Evolutionary conservation across 2,797 vertebrate species (phyloP), one percentile per base, ranked within the genome.

Genomic region (Geotrypetes seraphini): DNA sequence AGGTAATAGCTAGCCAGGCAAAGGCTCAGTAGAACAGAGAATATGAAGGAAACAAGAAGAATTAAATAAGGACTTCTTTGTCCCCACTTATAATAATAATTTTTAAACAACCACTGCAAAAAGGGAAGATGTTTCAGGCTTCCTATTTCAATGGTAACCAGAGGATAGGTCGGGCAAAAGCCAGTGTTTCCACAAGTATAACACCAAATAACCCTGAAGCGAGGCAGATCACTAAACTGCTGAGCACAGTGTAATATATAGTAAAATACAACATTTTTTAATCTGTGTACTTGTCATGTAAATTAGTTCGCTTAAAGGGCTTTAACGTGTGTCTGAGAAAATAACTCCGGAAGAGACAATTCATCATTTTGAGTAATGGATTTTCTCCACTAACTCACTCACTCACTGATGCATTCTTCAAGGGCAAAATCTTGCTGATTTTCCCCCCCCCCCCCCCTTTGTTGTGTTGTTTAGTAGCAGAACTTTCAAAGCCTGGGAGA

Each of bases 221-320:
- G 10, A 31, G n/a, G 6, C 17, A 2, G 7, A 5, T 22, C 19
- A 21, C 12, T 35, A 2, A n/a, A 1, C 0, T 2, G 12, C 9
- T 27, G 2, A 19, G 36, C 16, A 3, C 1, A 11, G 7, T 7
- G 29, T 2, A 7, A 5, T 2, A 6, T 1, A 31, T 14, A 2
- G 7, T 7, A 18, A 35, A 38, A 47, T 5, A 5, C 1, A 0
- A 0, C 15, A 12, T 3, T 42, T 31, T 10, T 35, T 19, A 14
- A 40, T 38, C 60, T 40, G 21, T 27, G 41, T 7, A 10, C 36
- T 45, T 34, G 48, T 35, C 54, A 22, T 52, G 66, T 46, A 53
- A 52, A 62, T 52, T 4, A 51, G 54, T 4, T 28, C 33, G 56
- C 56, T 53, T 25, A 38, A n/a, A 21, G 42, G 55, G 34, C 64